Conservation (phyloP, 1,140 invertebrate species). For the Ips typographus region DNA sequence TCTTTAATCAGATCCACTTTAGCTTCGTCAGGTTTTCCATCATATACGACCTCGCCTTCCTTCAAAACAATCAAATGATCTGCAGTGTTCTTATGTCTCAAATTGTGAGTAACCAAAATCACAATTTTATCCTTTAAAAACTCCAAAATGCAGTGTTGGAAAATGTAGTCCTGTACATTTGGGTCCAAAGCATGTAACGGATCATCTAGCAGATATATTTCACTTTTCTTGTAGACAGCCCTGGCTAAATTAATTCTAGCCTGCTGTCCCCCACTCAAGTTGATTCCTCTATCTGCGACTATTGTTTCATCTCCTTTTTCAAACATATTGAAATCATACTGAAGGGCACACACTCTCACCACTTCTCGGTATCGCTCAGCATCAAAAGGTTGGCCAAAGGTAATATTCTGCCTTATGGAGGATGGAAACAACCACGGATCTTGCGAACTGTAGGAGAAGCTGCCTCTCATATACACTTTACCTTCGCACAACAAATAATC, state of each 20-base stretch:
- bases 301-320: conserved; percentile 70
- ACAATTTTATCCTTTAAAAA: conserved; percentile 71
- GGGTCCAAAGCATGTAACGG: conserved; percentile 81
- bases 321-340: conserved; percentile 40
- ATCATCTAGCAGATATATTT: conserved; percentile 81
- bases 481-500: conserved; percentile 69
- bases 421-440: conserved; percentile 76
- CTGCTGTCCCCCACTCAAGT: conserved; percentile 83
- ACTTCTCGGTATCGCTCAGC: conserved; percentile 42
- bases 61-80: conserved; percentile 39
- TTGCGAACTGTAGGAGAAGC: conserved; percentile 76
- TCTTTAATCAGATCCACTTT: conserved; percentile 32
- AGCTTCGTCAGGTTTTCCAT: conserved; percentile 31
- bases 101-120: conserved; percentile 77
- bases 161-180: conserved; percentile 78
- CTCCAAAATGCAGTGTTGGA: conserved; percentile 69
- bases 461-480: conserved; percentile 55
- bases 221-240: conserved; percentile 77
- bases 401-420: conserved; percentile 63
- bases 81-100: conserved; percentile 35
- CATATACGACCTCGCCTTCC: conserved; percentile 28
- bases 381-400: conserved; percentile 58
- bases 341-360: conserved; percentile 38
- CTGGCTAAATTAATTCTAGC: conserved; percentile 87
- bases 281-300: conserved; percentile 80